Conservation (phyloP, 1,140 invertebrate species). For the Drosophila kepulauana region DNA sequence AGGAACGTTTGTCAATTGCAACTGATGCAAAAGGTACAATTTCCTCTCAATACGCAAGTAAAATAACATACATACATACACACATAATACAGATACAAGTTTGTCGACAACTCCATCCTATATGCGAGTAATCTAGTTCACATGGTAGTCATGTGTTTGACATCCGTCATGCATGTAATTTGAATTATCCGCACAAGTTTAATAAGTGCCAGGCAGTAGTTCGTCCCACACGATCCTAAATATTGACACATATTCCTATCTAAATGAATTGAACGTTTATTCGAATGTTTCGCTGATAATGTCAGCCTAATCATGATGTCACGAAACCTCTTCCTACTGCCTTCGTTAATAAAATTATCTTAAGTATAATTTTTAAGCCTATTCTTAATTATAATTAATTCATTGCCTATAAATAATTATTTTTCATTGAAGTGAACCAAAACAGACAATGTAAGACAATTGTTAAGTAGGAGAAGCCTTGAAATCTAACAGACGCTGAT, state of each 20-base stretch:
- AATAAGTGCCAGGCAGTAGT: conserved; percentile 49
- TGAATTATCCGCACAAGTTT: conserved; percentile 67
- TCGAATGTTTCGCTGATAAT: conserved; percentile 27
- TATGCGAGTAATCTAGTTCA: conserved; percentile 54
- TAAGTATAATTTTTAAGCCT: too few species aligned
- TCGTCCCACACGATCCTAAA: neutral
- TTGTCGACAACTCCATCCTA: conserved; percentile 19
- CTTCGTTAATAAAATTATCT: too few species aligned
- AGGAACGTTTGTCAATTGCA: conserved; percentile 10
- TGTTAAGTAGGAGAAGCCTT: conserved; percentile 20
- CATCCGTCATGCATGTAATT: conserved; percentile 79
- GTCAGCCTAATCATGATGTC: conserved; percentile 41
- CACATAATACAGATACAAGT: neutral
- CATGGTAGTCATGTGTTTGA: conserved; percentile 52
- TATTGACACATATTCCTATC: neutral
- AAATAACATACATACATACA: neutral
- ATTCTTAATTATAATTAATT: too few species aligned
- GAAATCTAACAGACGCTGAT: conserved; percentile 37
- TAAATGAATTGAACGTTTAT: neutral
- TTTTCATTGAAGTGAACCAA: too few species aligned
- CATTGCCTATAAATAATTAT: too few species aligned
- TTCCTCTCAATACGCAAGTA: too few species aligned
- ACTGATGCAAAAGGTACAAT: too few species aligned
- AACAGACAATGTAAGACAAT: neutral
- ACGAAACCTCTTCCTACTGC: conserved; percentile 14